Evolutionary conservation across 2,888 invertebrate genomes (phyloP).

Genomic region (Orthosia gothica): DNA sequence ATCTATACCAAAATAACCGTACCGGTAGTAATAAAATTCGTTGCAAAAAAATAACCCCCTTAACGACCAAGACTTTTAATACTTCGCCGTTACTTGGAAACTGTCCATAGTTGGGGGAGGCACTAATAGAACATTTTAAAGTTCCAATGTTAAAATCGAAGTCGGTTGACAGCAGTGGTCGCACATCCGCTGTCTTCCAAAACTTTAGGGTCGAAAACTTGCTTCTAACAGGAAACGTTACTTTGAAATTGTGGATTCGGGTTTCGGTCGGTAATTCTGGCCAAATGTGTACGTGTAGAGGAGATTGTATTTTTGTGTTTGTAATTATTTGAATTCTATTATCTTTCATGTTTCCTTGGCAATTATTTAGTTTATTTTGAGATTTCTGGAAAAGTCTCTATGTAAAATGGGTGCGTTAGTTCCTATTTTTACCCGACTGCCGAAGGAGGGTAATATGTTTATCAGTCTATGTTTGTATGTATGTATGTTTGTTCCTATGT

Average conservation of each 20-base stretch:
- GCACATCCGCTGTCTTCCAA: slow-evolving; percentile 64
- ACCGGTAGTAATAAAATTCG: slow-evolving; percentile 17
- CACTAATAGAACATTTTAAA: slow-evolving; percentile 68
- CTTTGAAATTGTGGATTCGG: slow-evolving; percentile 57
- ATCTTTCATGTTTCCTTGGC: not conserved
- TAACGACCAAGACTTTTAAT: slow-evolving; percentile 52
- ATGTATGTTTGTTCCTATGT: too few species aligned
- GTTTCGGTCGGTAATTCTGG: slow-evolving; percentile 59
- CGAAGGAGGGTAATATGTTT: too few species aligned
- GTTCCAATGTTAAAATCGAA: slow-evolving; percentile 70
- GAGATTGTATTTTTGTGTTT: slow-evolving; percentile 7
- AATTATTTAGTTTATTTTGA: not conserved
- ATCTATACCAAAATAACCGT: slow-evolving; percentile 8
- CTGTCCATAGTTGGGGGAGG: slow-evolving; percentile 49
- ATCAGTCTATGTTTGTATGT: too few species aligned
- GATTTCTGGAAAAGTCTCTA: not conserved
- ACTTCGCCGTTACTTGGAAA: slow-evolving; percentile 50
- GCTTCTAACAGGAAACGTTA: slow-evolving; percentile 61
- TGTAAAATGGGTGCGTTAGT: not conserved
- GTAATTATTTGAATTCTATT: not conserved
- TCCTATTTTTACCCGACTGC: too few species aligned
- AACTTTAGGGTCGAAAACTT: slow-evolving; percentile 66
- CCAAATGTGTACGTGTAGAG: slow-evolving; percentile 25
- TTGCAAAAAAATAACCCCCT: slow-evolving; percentile 14
- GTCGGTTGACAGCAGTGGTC: slow-evolving; percentile 66